Base-by-base conservation (phyloP, 2,888 invertebrate genomes). In the Gasteruption jaculator region DNA sequence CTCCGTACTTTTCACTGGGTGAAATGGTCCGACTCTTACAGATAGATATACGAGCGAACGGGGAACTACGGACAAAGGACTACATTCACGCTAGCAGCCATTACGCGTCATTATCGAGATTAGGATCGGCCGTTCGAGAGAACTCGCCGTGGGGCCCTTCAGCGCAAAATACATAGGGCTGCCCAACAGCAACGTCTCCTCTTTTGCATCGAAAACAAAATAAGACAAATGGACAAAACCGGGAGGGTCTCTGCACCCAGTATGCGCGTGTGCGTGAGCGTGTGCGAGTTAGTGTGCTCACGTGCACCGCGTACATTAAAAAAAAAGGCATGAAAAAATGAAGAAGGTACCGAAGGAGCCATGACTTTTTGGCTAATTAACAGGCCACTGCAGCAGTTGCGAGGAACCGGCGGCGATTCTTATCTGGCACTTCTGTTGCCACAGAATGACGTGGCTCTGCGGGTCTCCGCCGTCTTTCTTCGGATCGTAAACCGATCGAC, bases 101-200 rank as follows among this genome's bases (percentile, higher is more conserved):
- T 70, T 70, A 68, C 68, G 68, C 69, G 65, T 70, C 68, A 69
- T 70, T 70, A 70, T 68, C 67, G 62, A 70, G 69, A 70, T 69
- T 70, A 69, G 63, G 64, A 70, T 70, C 70, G 60, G 59, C 53
- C 53, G 56, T 58, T 63, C 54, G 49, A 53, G 50, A 40, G 38
- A n/a, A 16, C 11, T 12, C 27, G 45, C 35, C 42, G 42, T 43
- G 43, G 56, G 49, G 48, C 42, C 45, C 47, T 49, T 42, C 22
- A 27, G 48, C 38, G n/a, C n/a, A n/a, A n/a, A n/a, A n/a, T n/a
- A n/a, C n/a, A n/a, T n/a, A n/a, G n/a, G n/a, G n/a, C n/a, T n/a
- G n/a, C n/a, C n/a, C n/a, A n/a, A n/a, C n/a, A n/a, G n/a, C n/a
- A n/a, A n/a, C n/a, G n/a, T n/a, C n/a, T n/a, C n/a, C n/a, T n/a